phyloP scores from a whole-genome alignment of 2,113 vertebrate genomes.

The Hippocampus mohnikei region DNA sequence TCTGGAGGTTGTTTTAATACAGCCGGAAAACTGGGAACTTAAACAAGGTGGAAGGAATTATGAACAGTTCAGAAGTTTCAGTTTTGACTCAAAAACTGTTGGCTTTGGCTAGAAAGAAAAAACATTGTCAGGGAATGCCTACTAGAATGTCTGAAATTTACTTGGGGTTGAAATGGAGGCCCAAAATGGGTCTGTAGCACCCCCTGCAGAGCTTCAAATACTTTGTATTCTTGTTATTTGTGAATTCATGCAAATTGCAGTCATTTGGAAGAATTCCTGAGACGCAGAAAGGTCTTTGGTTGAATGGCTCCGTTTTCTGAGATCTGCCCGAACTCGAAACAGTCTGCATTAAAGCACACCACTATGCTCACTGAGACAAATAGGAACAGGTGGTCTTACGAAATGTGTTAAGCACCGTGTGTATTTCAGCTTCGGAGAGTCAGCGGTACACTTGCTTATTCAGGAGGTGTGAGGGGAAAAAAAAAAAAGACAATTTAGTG shows the following conservation, averaged over 20 bases:
- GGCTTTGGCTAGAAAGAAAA: no score
- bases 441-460: constrained; percentile 32
- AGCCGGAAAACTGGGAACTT: no score
- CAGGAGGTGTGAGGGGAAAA: neutral
- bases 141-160: no score
- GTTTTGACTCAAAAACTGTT: no score
- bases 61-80: no score
- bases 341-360: neutral
- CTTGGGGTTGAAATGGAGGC: no score
- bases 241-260: neutral
- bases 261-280: neutral
- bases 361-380: neutral
- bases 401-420: neutral
- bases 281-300: neutral
- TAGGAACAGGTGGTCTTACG: constrained; percentile 2
- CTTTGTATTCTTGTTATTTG: neutral
- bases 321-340: neutral
- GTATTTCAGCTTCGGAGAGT: constrained; percentile 23
- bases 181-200: no score
- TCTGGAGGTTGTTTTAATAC: no score
- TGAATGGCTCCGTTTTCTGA: neutral
- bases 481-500: constrained; percentile 8
- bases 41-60: no score
- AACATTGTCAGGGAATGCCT: no score
- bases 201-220: no score